These are phyloP conservation scores for Myxocyprinus asiaticus DNA, from an alignment of 2,113 vertebrate genomes.

Conservation along the genomic window DNA sequence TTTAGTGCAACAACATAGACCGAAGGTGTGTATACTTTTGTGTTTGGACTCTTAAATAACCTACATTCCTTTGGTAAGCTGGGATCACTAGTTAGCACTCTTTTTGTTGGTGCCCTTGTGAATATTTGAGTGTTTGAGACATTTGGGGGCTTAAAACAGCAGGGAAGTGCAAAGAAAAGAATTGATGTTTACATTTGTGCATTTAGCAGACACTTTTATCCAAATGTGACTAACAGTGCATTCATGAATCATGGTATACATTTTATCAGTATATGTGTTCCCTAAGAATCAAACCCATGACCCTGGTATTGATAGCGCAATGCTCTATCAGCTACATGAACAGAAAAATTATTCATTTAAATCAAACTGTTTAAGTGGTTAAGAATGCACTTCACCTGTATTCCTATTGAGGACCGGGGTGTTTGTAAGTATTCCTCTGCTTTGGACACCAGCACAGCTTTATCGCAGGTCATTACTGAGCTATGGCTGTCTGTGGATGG, in stretches of 20 bases:
- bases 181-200: not conserved
- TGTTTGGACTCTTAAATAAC: conserved; percentile 24
- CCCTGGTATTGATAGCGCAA: too few relatives aligned
- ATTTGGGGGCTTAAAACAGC: not conserved
- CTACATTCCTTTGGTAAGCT: conserved; percentile 18
- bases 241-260: too few relatives aligned
- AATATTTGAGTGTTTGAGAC: not conserved
- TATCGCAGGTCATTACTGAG: conserved; percentile 84
- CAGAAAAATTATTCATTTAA: too few relatives aligned
- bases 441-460: conserved; percentile 85
- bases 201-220: too few relatives aligned
- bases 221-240: too few relatives aligned
- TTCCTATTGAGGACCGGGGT: conserved; percentile 90
- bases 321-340: too few relatives aligned
- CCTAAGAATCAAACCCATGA: too few relatives aligned
- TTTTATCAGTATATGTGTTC: too few relatives aligned
- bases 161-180: not conserved
- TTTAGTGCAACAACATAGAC: conserved; percentile 64
- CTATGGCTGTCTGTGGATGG: conserved; percentile 81
- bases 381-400: conserved; percentile 81
- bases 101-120: not conserved
- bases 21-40: conserved; percentile 22
- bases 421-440: conserved; percentile 91
- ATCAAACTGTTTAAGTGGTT: too few relatives aligned
- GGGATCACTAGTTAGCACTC: not conserved